Percentiles rank a stretch among this genome's conserved stretches.
phyloP scores from a whole-genome alignment of 2,113 vertebrate genomes.

The Misgurnus anguillicaudatus region DNA sequence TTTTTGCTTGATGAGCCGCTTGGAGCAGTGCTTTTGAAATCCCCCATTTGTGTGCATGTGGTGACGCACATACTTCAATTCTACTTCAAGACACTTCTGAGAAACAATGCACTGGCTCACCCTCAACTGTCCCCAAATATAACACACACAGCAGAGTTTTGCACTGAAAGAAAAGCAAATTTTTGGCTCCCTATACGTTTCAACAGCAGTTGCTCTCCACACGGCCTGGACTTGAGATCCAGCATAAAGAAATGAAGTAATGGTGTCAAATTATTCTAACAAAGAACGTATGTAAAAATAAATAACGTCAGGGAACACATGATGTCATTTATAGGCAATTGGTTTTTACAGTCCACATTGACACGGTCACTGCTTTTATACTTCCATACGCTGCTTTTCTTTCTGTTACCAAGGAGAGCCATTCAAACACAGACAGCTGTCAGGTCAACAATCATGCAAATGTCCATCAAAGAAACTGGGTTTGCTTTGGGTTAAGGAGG shows the following conservation, averaged over 20 bases:
- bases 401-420: slow-evolving; percentile 35
- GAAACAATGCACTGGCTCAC: slow-evolving; percentile 10
- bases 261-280: slow-evolving; percentile 33
- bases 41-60: slow-evolving; percentile 47
- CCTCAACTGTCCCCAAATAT: not conserved
- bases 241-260: slow-evolving; percentile 45
- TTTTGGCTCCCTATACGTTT: not conserved
- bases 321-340: slow-evolving; percentile 63
- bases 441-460: slow-evolving; percentile 43
- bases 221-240: not conserved
- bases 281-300: not conserved
- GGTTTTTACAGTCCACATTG: not conserved
- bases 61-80: slow-evolving; percentile 14
- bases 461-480: slow-evolving; percentile 61
- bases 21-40: slow-evolving; percentile 40
- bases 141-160: slow-evolving; percentile 1
- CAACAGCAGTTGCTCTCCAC: not conserved
- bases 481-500: slow-evolving; percentile 54
- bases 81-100: slow-evolving; percentile 23
- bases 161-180: slow-evolving; percentile 4
- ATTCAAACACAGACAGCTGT: slow-evolving; percentile 40
- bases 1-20: slow-evolving; percentile 6
- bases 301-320: slow-evolving; percentile 46
- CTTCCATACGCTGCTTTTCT: slow-evolving; percentile 43
- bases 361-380: slow-evolving; percentile 26